Conservation (phyloP, 2,113 vertebrate species). For the Lucifuga dentata region DNA sequence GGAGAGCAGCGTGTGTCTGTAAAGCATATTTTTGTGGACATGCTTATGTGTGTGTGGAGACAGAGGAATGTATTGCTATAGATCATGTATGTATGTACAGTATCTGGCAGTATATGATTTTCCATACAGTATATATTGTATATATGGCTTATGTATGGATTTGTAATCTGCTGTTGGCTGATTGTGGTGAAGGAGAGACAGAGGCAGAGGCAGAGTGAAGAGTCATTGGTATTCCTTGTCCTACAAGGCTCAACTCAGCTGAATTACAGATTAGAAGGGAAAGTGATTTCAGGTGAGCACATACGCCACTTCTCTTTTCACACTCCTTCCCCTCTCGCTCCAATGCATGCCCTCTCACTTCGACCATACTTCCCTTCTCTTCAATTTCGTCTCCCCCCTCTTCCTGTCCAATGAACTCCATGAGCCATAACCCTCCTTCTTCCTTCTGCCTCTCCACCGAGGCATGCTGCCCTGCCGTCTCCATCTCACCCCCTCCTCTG, state of each 20-base stretch:
- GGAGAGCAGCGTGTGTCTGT: conserved; percentile 9
- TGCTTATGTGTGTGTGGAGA: background rate
- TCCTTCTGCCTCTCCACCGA: conserved; percentile 17
- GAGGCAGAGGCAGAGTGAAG: background rate
- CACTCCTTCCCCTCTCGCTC: conserved; percentile 35
- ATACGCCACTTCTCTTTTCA: conserved; percentile 19
- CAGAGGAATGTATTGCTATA: conserved; percentile 8
- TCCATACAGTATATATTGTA: too few relatives aligned
- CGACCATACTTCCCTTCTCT: conserved; percentile 5
- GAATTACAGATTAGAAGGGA: conserved; percentile 30
- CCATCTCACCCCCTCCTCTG: conserved; percentile 21
- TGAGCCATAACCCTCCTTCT: background rate
- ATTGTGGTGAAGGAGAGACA: conserved; percentile 5
- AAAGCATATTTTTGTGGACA: too few relatives aligned
- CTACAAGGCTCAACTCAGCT: conserved; percentile 20
- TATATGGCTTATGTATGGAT: too few relatives aligned
- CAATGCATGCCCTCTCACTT: conserved; percentile 25
- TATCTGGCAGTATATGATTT: conserved; percentile 14
- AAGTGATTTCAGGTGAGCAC: conserved; percentile 43
- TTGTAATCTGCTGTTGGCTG: conserved; percentile 6
- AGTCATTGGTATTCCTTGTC: background rate
- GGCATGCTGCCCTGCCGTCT: conserved; percentile 6
- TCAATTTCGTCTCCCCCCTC: background rate
- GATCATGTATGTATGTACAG: background rate
- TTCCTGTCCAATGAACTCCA: background rate